Percentiles rank a stretch among this genome's conserved stretches.
Evolutionary conservation across 64 coral and sea anemone species (phyloP).

Genomic region (Catalaphyllia jardinei): DNA sequence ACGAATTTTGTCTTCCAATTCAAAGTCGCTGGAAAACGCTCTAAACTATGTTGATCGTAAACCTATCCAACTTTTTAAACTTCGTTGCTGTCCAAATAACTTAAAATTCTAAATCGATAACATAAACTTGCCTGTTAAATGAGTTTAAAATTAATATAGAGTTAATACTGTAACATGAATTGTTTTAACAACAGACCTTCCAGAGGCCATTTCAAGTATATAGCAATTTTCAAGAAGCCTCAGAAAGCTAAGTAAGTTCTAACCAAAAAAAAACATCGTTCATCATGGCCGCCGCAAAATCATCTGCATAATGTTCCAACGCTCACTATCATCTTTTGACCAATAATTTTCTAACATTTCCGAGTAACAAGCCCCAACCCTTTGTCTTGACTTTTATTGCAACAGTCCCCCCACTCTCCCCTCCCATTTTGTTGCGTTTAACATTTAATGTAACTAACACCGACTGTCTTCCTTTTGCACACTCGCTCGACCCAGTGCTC

Average conservation of each 20-base stretch:
- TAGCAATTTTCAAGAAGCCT: neutral
- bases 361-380: neutral
- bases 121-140: neutral
- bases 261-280: neutral
- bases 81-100: too few relatives aligned
- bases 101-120: neutral
- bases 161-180: neutral
- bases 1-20: too few relatives aligned
- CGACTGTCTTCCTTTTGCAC: slow-evolving; percentile 19
- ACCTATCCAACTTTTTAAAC: too few relatives aligned
- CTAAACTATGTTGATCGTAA: too few relatives aligned
- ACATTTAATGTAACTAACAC: slow-evolving; percentile 22
- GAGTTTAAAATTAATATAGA: neutral
- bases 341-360: neutral
- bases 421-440: neutral
- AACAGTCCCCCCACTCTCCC: neutral
- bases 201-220: slow-evolving; percentile 6
- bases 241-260: slow-evolving; percentile 10
- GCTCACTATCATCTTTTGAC: neutral
- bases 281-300: neutral
- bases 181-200: neutral
- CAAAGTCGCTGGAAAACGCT: too few relatives aligned
- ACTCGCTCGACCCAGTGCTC: slow-evolving; percentile 33
- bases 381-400: too few relatives aligned
- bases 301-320: neutral